A percentile compares a stretch with the other conserved stretches of the same genome.
These are phyloP conservation scores for Malurus melanocephalus DNA, from an alignment of 2,113 vertebrate genomes.

Conservation along the genomic window DNA sequence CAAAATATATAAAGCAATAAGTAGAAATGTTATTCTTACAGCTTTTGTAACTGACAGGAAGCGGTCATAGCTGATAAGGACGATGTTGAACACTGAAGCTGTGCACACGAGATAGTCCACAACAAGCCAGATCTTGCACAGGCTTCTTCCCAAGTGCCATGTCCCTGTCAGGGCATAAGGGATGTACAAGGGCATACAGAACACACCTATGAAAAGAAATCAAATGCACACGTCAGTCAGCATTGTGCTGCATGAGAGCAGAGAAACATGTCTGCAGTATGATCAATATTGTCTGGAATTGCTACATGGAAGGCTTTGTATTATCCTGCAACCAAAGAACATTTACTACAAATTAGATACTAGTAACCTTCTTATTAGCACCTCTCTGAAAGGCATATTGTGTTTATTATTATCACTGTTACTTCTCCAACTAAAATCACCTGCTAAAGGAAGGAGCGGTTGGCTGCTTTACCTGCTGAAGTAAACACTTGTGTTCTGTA, in stretches of 20 bases:
- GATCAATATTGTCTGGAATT: background rate
- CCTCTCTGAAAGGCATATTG: background rate
- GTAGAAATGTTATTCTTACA: slow-evolving; percentile 74
- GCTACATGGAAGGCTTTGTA: background rate
- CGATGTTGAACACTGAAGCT: slow-evolving; percentile 86
- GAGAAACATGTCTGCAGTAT: background rate
- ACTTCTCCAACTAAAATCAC: background rate
- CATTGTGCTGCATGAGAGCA: background rate
- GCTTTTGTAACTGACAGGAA: slow-evolving; percentile 89
- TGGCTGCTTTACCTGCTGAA: background rate
- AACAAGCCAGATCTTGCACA: slow-evolving; percentile 85
- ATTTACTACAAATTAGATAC: background rate
- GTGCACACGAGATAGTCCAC: slow-evolving; percentile 85
- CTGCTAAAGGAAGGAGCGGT: background rate
- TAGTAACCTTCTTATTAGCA: background rate
- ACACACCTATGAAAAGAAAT: slow-evolving; percentile 67
- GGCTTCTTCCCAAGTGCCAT: slow-evolving; percentile 75
- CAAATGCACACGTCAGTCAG: background rate
- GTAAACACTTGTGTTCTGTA: background rate
- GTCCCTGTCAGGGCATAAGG: slow-evolving; percentile 75
- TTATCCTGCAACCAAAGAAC: background rate
- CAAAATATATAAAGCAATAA: background rate
- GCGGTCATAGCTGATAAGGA: slow-evolving; percentile 90
- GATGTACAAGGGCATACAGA: slow-evolving; percentile 87
- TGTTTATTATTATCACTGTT: background rate